Evolutionary conservation across 1,140 invertebrate species (phyloP).

Genomic region (Oedothorax gibbosus): DNA sequence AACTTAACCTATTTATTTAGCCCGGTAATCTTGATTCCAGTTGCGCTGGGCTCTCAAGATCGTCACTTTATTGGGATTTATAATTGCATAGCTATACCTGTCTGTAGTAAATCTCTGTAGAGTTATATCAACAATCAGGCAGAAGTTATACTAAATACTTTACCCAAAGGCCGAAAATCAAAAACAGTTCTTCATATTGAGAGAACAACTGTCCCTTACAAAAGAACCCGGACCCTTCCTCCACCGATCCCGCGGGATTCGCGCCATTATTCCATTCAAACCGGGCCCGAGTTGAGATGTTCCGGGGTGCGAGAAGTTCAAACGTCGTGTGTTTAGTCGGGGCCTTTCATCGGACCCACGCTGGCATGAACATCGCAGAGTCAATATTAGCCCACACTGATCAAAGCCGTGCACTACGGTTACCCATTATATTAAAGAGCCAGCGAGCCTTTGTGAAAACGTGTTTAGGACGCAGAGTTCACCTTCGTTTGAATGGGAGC

Average conservation of each 20-base stretch:
- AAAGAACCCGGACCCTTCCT: not conserved
- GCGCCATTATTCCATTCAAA: constrained; percentile 44
- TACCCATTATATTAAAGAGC: constrained; percentile 61
- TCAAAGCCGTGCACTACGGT: constrained; percentile 49
- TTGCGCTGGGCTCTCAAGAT: no score
- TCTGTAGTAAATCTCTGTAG: no score
- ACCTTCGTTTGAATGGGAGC: constrained; percentile 58
- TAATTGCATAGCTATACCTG: no score
- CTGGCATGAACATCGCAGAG: constrained; percentile 56
- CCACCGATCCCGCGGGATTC: constrained; percentile 42
- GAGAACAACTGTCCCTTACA: no score
- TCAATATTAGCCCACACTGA: constrained; percentile 56
- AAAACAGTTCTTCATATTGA: no score
- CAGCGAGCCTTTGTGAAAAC: constrained; percentile 32
- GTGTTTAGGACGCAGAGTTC: constrained; percentile 54
- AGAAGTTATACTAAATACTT: no score
- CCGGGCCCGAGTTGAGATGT: constrained; percentile 54
- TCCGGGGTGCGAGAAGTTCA: constrained; percentile 42
- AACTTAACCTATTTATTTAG: no score
- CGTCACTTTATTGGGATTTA: no score
- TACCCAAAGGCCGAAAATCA: no score
- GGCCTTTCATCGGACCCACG: constrained; percentile 41
- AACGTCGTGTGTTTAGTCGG: constrained; percentile 58
- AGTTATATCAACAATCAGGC: no score
- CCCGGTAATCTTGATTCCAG: no score